Evolutionary conservation across 2,888 invertebrate species (phyloP), one percentile per base, ranked within the genome.

Genomic region (Sipunculus nudus): DNA sequence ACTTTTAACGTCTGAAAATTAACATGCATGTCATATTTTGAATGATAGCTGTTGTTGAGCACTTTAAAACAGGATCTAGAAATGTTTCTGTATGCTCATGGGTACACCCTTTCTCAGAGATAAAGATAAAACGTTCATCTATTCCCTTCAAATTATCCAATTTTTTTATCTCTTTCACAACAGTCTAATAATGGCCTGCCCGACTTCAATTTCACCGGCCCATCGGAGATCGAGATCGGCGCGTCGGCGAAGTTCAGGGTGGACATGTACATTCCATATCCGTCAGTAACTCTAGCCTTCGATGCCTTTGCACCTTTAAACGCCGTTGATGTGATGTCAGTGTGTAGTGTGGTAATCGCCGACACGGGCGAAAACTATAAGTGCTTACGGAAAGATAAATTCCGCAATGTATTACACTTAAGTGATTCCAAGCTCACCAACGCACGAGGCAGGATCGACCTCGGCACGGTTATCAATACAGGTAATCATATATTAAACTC

Each of bases 261-360:
- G 23, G 74, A 77, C 58, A 68, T 79, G 66, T 73, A 68, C 61
- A 61, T 81, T 2, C 74, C 75, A 0, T 64, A 73, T 28, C 73
- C 76, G 0, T 61, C 70, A 6, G 63, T 65, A 6, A 41, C 35
- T n/a, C 26, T 74, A 31, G 64, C 52, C 28, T 63, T 78, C 25
- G 72, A 77, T 53, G 74, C 72, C 1, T 75, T 77, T 56, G 70
- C 78, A 1, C 79, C 81, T 0, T 54, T 77, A 31, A 77, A 78
- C 57, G 65, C 67, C 5, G 43, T 73, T 1, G 72, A 74, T 21
- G 72, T 71, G 10, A 75, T 79, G 75, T 75, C 78, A 16, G 68
- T 79, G 19, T 61, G 61, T 39, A 47, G 58, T 39, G 25, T 62
- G 6, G 43, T 29, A 4, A 13, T 62, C 10, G 39, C 29, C 13